These are phyloP conservation scores for Hyles vespertilio DNA, from an alignment of 1,140 invertebrate species.

Conservation along the genomic window DNA sequence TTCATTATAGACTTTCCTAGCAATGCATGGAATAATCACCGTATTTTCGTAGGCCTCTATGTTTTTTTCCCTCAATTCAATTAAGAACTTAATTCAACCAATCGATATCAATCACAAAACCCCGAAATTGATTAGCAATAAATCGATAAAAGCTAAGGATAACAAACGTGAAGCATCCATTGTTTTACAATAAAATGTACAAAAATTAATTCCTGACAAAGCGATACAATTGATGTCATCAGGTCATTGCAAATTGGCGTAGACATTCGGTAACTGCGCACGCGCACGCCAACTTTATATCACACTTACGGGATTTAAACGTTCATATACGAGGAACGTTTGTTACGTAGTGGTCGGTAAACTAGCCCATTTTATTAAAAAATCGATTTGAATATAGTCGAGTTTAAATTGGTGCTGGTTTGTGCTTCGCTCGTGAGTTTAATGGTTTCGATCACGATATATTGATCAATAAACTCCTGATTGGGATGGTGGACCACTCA, in stretches of 20 bases:
- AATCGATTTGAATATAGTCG: conserved; percentile 10
- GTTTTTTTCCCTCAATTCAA: too few relatives aligned
- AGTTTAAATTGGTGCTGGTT: conserved; percentile 5
- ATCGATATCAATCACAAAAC: too few relatives aligned
- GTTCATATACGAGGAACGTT: conserved; percentile 9
- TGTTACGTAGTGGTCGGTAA: conserved; percentile 15
- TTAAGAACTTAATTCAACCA: too few relatives aligned
- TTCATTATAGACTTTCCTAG: too few relatives aligned
- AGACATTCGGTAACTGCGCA: conserved; percentile 20
- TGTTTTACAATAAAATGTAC: background rate
- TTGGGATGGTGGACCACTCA: too few relatives aligned
- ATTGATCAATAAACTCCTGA: too few relatives aligned
- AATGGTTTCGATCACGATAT: background rate
- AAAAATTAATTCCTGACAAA: background rate
- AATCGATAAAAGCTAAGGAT: too few relatives aligned
- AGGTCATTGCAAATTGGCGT: conserved; percentile 20
- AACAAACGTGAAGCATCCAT: too few relatives aligned
- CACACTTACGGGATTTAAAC: conserved; percentile 38
- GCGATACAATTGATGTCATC: conserved; percentile 29
- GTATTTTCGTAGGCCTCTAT: too few relatives aligned
- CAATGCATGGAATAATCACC: too few relatives aligned
- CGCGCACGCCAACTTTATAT: conserved; percentile 33
- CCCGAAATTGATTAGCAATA: too few relatives aligned
- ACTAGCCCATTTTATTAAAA: background rate
- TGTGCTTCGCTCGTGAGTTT: background rate